Base-by-base conservation (phyloP, 2,888 invertebrate species). In the Ormyrus nitidulus region DNA sequence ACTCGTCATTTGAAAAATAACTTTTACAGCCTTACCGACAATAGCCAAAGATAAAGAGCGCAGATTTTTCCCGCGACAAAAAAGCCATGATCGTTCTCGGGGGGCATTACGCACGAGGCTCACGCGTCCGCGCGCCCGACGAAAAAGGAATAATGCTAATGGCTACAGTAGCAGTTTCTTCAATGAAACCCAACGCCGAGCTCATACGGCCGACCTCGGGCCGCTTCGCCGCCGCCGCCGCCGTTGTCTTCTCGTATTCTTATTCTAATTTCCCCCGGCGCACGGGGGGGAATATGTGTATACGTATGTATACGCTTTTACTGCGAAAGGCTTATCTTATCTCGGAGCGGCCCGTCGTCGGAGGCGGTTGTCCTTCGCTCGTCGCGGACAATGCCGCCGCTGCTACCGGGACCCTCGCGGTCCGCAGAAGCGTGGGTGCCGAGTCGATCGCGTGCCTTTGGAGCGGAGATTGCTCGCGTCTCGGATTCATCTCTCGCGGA, bases 261-360 rank as follows among this genome's bases (percentile, higher is more conserved):
- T 49, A 69, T 72, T 68, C 34, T 61, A 62, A 68, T 73, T 70
- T 74, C 59, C n/a, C 46, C 7, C 5, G 13, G 9, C 3, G 19
- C 61, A 44, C 19, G 1, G 19, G 19, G 19, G 19, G 19, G 19
- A 19, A 19, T 19, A 1, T 19, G 2, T 2, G 1, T 19, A 2
- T 2, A 19, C 19, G 19, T 2, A 2, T 1, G 19, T 19, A 19
- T 19, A 19, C 19, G 19, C 64, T 77, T 64, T 77, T 56, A 59
- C 68, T 56, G 56, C 56, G 9, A 4, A 2, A n/a, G 53, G 19
- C 73, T 74, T 79, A 79, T 79, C 74, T 79, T 79, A 79, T 79
- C 79, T 13, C 13, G 13, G 13, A 13, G 13, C 13, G 11, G 11
- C n/a, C 4, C 56, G 44, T 58, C 34, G 66, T 46, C 7, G 2